Evolutionary conservation across 2,797 vertebrate genomes (phyloP), one percentile per base, ranked within the genome.

Genomic region (Characodon lateralis): DNA sequence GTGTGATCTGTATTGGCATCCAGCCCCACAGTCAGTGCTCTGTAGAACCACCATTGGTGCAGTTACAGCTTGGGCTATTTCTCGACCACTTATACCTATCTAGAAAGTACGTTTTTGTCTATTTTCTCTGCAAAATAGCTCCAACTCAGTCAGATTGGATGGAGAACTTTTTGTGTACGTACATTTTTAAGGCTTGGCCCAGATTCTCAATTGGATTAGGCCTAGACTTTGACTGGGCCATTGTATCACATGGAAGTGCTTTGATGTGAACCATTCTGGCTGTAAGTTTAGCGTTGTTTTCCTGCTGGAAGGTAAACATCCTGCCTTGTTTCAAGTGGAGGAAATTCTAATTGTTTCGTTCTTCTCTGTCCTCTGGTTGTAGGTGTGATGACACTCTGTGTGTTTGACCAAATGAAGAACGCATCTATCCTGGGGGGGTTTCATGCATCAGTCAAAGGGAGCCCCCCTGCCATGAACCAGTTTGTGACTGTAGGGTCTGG

Each of bases 371-470:
- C n/a, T 74, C 35, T 71, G 28, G 74, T 80, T 26, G 76, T 1
- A 99, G 98, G 98, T 79, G 93, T 99, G 71, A 98, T 97, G 96
- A 98, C 97, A 1, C 95, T 99, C 75, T 98, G 96, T 78, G 97
- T 98, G 77, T 99, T 99, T 88, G 98, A 99, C 93, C 98, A 99
- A 94, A 98, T 99, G 98, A 99, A 97, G 96, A 99, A 98, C 63
- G 98, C 98, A 31, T 99, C 98, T 65, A 92, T 96, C 87, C 95
- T 99, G 79, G 98, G 98, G 28, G 98, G 98, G 56, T 99, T 97
- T 89, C 96, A 97, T 75, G 98, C 98, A 55, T 92, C 98, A 0
- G 97, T 99, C 83, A 99, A 99, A 88, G 98, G 97, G 89, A 99
- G 95, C 84, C 98, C 97, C 22, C 98, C 98, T 0, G 97, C 98